These are phyloP conservation scores for Zaprionus lachaisei DNA, from an alignment of 1,140 invertebrate species.

Conservation along the genomic window DNA sequence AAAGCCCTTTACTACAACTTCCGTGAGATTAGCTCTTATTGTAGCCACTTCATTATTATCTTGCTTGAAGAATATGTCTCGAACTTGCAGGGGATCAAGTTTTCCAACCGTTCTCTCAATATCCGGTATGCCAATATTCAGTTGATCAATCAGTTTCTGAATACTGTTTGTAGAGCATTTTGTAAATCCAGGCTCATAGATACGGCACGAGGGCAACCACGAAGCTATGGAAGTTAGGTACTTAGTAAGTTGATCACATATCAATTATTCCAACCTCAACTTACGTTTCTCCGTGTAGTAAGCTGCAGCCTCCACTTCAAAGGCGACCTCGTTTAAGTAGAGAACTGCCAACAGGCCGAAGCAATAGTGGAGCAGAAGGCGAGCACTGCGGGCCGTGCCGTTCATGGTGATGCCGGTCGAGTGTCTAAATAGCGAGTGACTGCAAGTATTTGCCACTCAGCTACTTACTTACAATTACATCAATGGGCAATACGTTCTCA, in stretches of 20 bases:
- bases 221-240: slow-evolving; percentile 85
- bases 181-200: slow-evolving; percentile 87
- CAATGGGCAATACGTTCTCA: slow-evolving; percentile 25
- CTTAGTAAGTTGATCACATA: not conserved
- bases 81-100: slow-evolving; percentile 70
- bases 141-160: slow-evolving; percentile 86
- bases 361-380: slow-evolving; percentile 20
- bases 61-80: slow-evolving; percentile 71
- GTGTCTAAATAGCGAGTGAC: slow-evolving; percentile 21
- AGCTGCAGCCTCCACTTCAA: slow-evolving; percentile 39
- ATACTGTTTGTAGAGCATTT: slow-evolving; percentile 88
- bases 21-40: slow-evolving; percentile 88
- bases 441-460: slow-evolving; percentile 14
- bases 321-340: slow-evolving; percentile 31
- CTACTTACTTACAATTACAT: slow-evolving; percentile 33
- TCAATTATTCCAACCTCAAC: slow-evolving; percentile 9
- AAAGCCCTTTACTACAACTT: slow-evolving; percentile 87
- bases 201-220: slow-evolving; percentile 87
- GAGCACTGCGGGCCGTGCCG: slow-evolving; percentile 28
- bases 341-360: slow-evolving; percentile 49
- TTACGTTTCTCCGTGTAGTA: slow-evolving; percentile 73
- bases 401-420: slow-evolving; percentile 43
- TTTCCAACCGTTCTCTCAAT: slow-evolving; percentile 57
- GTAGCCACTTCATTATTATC: slow-evolving; percentile 87
- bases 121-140: slow-evolving; percentile 84